A percentile compares a stretch with the other conserved stretches of the same genome.
Conservation (phyloP, 92 coral and sea anemone genomes). For the Metridium senile region DNA sequence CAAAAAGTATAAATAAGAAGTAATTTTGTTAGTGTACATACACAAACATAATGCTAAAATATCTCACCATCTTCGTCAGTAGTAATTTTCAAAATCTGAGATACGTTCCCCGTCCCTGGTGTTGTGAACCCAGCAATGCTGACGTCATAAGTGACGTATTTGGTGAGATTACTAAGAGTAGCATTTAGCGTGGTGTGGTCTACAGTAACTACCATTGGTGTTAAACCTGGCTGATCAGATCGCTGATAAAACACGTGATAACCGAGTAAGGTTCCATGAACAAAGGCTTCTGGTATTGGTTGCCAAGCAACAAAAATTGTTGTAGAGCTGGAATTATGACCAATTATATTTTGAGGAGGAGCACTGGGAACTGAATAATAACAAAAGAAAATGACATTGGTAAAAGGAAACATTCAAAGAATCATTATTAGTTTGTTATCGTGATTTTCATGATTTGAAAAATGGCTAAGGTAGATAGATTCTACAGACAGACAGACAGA, state of each 20-base stretch:
- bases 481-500: background rate
- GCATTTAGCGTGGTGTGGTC: slow-evolving; percentile 31
- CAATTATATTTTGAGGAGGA: slow-evolving; percentile 45
- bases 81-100: slow-evolving; percentile 27
- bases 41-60: too few relatives aligned
- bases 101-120: slow-evolving; percentile 57
- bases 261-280: slow-evolving; percentile 51
- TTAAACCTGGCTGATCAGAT: slow-evolving; percentile 3
- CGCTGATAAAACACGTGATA: slow-evolving; percentile 61
- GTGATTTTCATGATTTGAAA: too few relatives aligned
- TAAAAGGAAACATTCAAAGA: background rate
- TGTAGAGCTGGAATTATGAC: slow-evolving; percentile 46
- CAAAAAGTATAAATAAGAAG: too few relatives aligned
- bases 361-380: slow-evolving; percentile 39
- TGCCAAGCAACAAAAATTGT: slow-evolving; percentile 54
- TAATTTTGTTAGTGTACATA: too few relatives aligned
- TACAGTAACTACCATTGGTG: slow-evolving; percentile 13
- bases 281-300: slow-evolving; percentile 42
- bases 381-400: background rate
- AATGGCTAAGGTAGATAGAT: too few relatives aligned
- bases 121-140: slow-evolving; percentile 58
- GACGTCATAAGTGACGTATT: slow-evolving; percentile 47
- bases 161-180: slow-evolving; percentile 39
- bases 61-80: slow-evolving; percentile 69
- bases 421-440: too few relatives aligned